Conservation (phyloP, 2,797 vertebrate species). For the Sebastes miniatus region DNA sequence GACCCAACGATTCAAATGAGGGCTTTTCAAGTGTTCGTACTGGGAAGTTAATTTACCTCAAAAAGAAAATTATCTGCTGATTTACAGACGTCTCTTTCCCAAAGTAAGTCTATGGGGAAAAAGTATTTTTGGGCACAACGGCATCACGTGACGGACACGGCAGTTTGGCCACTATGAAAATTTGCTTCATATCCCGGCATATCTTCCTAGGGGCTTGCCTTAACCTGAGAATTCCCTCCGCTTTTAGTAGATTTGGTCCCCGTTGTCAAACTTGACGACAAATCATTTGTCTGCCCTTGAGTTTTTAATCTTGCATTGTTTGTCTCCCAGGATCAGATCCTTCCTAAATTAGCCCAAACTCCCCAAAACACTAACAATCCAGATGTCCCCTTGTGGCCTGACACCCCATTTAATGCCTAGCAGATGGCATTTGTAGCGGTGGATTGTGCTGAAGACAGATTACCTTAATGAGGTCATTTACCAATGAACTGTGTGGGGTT, state of each 20-base stretch:
- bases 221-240: conserved; percentile 1
- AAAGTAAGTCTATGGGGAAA: too few species aligned
- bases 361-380: conserved; percentile 36
- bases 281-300: neutral
- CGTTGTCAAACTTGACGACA: conserved; percentile 3
- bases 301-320: conserved; percentile 39
- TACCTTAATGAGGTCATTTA: conserved; percentile 69
- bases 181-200: too few species aligned
- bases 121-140: too few species aligned
- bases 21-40: too few species aligned
- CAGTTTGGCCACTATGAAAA: too few species aligned
- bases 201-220: too few species aligned
- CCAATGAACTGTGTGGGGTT: conserved; percentile 55
- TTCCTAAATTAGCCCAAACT: conserved; percentile 38
- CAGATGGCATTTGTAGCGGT: conserved; percentile 63
- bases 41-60: too few species aligned
- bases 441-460: conserved; percentile 62
- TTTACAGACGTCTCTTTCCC: too few species aligned
- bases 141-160: too few species aligned
- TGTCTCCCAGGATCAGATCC: conserved; percentile 28
- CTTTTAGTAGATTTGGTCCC: neutral
- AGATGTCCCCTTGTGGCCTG: conserved; percentile 60
- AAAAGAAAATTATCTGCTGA: too few species aligned
- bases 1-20: too few species aligned
- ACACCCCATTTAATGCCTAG: conserved; percentile 57